A percentile compares a stretch with the other conserved stretches of the same genome.
Evolutionary conservation across 1,140 invertebrate species (phyloP).

Genomic region (Bombus cullumanus): DNA sequence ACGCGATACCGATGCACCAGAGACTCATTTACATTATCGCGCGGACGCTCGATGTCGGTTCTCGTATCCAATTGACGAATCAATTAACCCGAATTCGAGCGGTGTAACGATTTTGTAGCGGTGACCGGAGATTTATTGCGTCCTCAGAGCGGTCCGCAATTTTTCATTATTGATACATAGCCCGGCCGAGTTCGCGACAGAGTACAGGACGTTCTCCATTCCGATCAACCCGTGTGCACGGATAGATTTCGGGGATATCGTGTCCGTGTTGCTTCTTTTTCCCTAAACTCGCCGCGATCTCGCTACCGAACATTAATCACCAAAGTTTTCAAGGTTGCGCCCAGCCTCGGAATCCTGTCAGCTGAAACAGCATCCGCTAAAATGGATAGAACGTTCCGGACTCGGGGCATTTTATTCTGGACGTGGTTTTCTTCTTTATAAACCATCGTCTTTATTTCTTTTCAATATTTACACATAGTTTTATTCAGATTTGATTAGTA

Average conservation of each 20-base stretch:
- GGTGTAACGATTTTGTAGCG: slow-evolving; percentile 40
- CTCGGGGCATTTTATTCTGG: neutral
- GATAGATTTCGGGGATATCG: slow-evolving; percentile 29
- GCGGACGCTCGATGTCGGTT: neutral
- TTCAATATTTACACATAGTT: neutral
- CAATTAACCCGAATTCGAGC: slow-evolving; percentile 43
- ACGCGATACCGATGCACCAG: neutral
- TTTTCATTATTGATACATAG: slow-evolving; percentile 53
- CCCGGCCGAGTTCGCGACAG: slow-evolving; percentile 8
- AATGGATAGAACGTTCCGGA: neutral
- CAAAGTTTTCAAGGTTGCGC: slow-evolving; percentile 50
- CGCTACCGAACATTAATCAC: slow-evolving; percentile 47
- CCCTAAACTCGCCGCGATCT: neutral
- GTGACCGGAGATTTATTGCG: slow-evolving; percentile 33
- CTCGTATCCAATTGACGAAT: slow-evolving; percentile 37
- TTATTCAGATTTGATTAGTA: too few relatives aligned
- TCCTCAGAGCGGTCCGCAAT: slow-evolving; percentile 28
- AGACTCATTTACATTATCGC: slow-evolving; percentile 13
- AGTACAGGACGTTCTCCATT: slow-evolving; percentile 42
- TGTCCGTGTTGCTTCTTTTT: slow-evolving; percentile 22
- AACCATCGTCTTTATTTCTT: too few relatives aligned
- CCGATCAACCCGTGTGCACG: neutral
- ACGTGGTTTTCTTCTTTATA: neutral
- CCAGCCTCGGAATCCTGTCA: slow-evolving; percentile 6
- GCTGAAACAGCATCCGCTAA: neutral